Base-by-base conservation (phyloP, 1,140 invertebrate genomes). In the Platyura marginata region DNA sequence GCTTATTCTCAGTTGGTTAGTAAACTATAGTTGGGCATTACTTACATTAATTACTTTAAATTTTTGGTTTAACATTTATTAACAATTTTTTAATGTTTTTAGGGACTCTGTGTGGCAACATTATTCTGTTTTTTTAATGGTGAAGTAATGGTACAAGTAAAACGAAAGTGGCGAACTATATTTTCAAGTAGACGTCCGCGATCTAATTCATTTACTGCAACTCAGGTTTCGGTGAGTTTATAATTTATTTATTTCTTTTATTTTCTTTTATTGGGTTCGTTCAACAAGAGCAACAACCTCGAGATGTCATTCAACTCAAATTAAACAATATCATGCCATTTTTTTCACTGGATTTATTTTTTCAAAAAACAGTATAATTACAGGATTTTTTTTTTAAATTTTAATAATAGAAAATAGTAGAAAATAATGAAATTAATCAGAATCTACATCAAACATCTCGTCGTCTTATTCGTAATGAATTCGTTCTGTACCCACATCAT, bases 51-150 rank as follows among this genome's bases (percentile, higher is more conserved):
- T n/a, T n/a, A n/a, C n/a, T n/a, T n/a, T n/a, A n/a, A n/a, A n/a
- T n/a, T n/a, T n/a, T n/a, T n/a, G n/a, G n/a, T n/a, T n/a, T n/a
- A n/a, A 29, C 25, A 29, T 29, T 8, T 29, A 29, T 36, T 9
- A 9, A 11, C 34, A n/a, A n/a, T n/a, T n/a, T n/a, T 37, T 5
- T 16, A 19, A 3, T 37, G 10, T 4, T 37, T 73, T 18, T 68
- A 91, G 85, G 91, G 91, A 42, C 72, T 93, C 22, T 85, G 81
- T 54, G 90, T 95, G 11, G 82, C 90, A 11, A 73, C 88, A 21
- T 70, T 96, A 8, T 94, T 93, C 64, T 96, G 91, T 59, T 95
- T 94, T 69, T 89, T 81, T 64, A 96, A 96, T 56, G 87, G 88
- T 46, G 88, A 94, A 75, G 90, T 81, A 46, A 75, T 84, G 51